Conservation (phyloP, 2,888 invertebrate genomes). For the Liopterus haemorrhoidalis region DNA sequence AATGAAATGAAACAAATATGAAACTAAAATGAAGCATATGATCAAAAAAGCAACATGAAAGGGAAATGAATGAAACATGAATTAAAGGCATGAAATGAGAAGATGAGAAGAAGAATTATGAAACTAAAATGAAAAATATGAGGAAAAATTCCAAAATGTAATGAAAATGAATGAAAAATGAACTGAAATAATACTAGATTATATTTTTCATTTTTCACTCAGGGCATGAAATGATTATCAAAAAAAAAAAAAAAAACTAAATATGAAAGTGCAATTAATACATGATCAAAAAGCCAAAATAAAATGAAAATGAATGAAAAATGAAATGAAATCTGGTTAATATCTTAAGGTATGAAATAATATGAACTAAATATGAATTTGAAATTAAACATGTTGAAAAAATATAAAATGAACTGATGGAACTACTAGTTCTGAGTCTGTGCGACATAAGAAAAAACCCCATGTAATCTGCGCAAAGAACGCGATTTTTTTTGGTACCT, state of each 20-base stretch:
- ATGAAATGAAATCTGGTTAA: not conserved
- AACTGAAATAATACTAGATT: not conserved
- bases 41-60: too few relatives aligned
- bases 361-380: not conserved
- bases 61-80: not conserved
- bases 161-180: not conserved
- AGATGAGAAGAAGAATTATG: too few relatives aligned
- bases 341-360: not conserved
- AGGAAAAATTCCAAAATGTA: not conserved
- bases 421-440: conserved; percentile 25
- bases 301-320: not conserved
- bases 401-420: not conserved
- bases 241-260: not conserved
- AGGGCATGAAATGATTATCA: conserved; percentile 1
- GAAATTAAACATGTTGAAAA: conserved; percentile 2
- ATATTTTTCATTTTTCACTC: not conserved
- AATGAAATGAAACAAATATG: not conserved
- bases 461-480: too few relatives aligned
- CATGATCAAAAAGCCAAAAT: not conserved
- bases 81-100: too few relatives aligned
- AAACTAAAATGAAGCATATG: too few relatives aligned
- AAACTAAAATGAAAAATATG: too few relatives aligned
- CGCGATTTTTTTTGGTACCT: too few relatives aligned
- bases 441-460: too few relatives aligned
- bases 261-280: too few relatives aligned